These are phyloP conservation scores for Tachina grossa DNA, from an alignment of 2,888 invertebrate species.

Conservation along the genomic window DNA sequence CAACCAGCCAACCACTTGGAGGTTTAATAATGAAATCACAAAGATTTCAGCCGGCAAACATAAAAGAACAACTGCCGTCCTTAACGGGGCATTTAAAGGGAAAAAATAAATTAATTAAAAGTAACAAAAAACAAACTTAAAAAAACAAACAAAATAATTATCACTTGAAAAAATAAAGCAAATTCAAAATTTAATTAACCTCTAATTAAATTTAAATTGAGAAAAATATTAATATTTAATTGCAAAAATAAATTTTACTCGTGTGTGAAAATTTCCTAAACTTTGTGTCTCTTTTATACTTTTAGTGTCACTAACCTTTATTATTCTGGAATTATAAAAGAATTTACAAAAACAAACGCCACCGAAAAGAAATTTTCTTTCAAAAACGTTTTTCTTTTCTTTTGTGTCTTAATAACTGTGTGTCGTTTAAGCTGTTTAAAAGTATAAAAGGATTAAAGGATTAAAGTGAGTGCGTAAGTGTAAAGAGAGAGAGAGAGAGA, in stretches of 20 bases:
- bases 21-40: constrained; percentile 77
- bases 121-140: constrained; percentile 10
- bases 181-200: neutral
- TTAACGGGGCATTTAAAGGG: constrained; percentile 41
- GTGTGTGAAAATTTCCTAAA: neutral
- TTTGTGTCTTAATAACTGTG: neutral
- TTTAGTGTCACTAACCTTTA: constrained; percentile 26
- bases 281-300: constrained; percentile 1
- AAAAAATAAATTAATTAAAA: neutral
- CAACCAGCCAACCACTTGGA: constrained; percentile 76
- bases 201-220: constrained; percentile 7
- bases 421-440: neutral
- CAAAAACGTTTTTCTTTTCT: neutral
- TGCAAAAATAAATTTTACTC: constrained; percentile 1
- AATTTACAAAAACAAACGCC: constrained; percentile 15
- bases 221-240: neutral
- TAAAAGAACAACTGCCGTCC: constrained; percentile 77
- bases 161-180: neutral
- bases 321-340: constrained; percentile 5
- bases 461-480: neutral
- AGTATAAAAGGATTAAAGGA: constrained; percentile 11
- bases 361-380: constrained; percentile 16
- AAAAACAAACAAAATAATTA: constrained; percentile 13
- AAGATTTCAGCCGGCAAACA: constrained; percentile 82
- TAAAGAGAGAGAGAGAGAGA: neutral